Base-by-base conservation (phyloP, 2,113 vertebrate species). In the Tyto alba region DNA sequence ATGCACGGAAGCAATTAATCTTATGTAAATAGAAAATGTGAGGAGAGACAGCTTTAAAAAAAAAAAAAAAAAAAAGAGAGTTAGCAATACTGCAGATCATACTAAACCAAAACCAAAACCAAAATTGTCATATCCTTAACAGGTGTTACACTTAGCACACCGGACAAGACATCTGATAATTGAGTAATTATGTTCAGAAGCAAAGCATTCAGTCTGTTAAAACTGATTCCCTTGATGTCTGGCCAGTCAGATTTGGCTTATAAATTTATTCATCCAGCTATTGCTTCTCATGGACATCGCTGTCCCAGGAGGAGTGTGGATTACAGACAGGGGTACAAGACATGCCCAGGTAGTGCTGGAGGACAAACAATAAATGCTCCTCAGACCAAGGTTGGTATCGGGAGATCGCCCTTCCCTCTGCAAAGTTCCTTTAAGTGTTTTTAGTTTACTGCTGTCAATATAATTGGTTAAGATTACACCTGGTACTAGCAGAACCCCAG, bases 141-240 rank as follows among this genome's bases (percentile, higher is more conserved):
- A 96, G 92, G 88, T 79, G n/a, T 86, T 68, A 34, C 27, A n/a
- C 57, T 73, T 85, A 82, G 57, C 72, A 76, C n/a, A 18, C 36
- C 55, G 85, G 66, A 87, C 79, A 80, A 91, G 75, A 64, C 84
- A 59, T 53, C 77, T 48, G 55, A 16, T 80, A 81, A 10, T 48
- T 69, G 79, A 73, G 32, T 68, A 85, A 85, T 89, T 79, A 96
- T 97, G 92, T 76, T 97, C 60, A 74, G 89, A 34, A 90, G 63
- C 26, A 95, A 69, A 94, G 30, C 81, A 32, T 25, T 56, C 7
- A 8, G 7, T 56, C n/a, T 92, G 15, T 71, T 93, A n/a, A 87
- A 90, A 52, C 13, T 3, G 2, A 57, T 80, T 79, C 32, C 71
- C 11, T 38, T 66, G 36, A 27, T 68, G 63, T 57, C 43, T 52